Base-by-base conservation (phyloP, 2,797 vertebrate species). In the Hipposideros larvatus region DNA sequence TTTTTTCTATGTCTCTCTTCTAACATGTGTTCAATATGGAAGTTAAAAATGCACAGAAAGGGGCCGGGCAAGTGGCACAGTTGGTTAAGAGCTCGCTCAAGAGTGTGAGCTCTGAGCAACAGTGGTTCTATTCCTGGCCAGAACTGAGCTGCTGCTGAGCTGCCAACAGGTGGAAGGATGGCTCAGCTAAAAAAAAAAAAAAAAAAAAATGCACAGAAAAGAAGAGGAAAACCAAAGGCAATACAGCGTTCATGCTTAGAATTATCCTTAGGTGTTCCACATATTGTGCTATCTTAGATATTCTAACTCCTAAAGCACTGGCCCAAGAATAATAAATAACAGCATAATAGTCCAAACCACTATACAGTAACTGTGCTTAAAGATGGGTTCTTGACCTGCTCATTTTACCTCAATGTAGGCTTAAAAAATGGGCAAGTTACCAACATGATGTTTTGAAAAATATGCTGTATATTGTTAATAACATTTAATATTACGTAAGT, bases 391-490 rank as follows among this genome's bases (percentile, higher is more conserved):
- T 84, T 61, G 22, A 87, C 19, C 28, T 83, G 48, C 43, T 94
- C 43, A 57, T 73, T 94, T 46, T 28, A 77, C 51, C 61, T 86
- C 78, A 28, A 21, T 48, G 92, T 78, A 75, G 11, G 34, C 85
- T 96, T 90, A 11, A 83, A 66, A 79, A 74, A 57, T 37, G 41
- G n/a, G 51, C 28, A 75, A 91, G 53, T 84, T 16, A 74, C 7
- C 31, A 71, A 79, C 37, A 84, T 7, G 24, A 87, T 15, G 37
- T 41, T 88, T 78, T 87, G 31, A 83, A 93, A 96, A 92, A 79
- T 34, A 59, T 1, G 21, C 43, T 48, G 6, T 46, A 22, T n/a
- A 51, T 31, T 65, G 74, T 37, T 51, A 78, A 79, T 41, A 28
- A 43, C 18, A 78, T 57, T 94, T 82, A 63, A 63, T 74, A 61